Evolutionary conservation across 2,888 invertebrate genomes (phyloP), one percentile per base, ranked within the genome.

Genomic region (Caenorhabditis doughertyi): DNA sequence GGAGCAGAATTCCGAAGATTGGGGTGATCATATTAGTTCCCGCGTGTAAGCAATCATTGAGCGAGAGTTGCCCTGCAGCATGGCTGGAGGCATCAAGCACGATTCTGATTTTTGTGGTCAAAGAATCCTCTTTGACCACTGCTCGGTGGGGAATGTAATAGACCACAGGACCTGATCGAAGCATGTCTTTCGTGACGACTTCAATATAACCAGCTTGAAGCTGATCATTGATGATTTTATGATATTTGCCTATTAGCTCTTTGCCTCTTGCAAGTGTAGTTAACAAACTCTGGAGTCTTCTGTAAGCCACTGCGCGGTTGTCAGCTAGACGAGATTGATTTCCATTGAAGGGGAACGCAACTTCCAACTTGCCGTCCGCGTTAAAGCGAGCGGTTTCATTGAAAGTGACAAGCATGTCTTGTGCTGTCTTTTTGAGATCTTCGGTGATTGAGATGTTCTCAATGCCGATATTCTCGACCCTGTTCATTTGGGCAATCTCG

Each of bases 31-130:
- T 23, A 0, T 65, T 42, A 0, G 82, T 81, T 3, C 86, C 87
- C 2, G 64, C 32, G 32, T 56, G 42, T 2, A 84, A 55, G 11
- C 77, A 79, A 1, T 86, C 81, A 70, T 88, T 88, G 3, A 88
- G 60, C 0, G 81, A 79, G 8, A 35, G 21, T n/a, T 65, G 53
- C 11, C 56, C 49, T 39, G 18, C 49, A 11, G 29, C 35, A 8
- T 77, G 56, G 0, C 71, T 64, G 0, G 64, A 56, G 0, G 83
- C 87, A 39, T 88, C 84, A 44, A 71, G 67, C 4, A 88, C 87
- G 16, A 84, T 60, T 11, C 88, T 23, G 4, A 79, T 3, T 35
- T 85, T 86, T 2, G 84, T 79, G 3, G 73, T 56, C 2, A 64
- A 56, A 8, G 80, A 79, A 3, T 51, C 42, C 7, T 71, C 71